phyloP scores from a whole-genome alignment of 2,113 vertebrate genomes.

The Halichoeres trimaculatus region DNA sequence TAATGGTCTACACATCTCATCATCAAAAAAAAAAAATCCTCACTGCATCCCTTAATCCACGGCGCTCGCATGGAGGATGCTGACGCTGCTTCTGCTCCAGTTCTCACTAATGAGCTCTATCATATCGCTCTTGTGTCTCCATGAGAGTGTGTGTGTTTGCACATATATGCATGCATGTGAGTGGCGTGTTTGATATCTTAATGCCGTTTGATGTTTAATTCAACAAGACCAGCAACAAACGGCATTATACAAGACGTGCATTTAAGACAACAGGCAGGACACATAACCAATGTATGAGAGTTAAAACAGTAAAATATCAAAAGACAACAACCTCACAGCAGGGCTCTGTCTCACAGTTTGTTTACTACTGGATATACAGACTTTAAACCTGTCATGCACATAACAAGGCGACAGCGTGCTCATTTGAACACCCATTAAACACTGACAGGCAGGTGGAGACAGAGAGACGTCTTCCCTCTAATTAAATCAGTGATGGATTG shows the following conservation, averaged over 20 bases:
- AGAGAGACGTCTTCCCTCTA: conserved; percentile 31
- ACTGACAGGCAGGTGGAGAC: conserved; percentile 42
- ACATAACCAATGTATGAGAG: conserved; percentile 7
- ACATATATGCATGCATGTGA: conserved; percentile 32
- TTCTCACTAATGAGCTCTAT: conserved; percentile 58
- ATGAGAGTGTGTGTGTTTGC: conserved; percentile 7
- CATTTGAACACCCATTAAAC: conserved; percentile 35
- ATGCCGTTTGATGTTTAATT: conserved; percentile 65
- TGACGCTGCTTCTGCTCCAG: conserved; percentile 16
- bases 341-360: not conserved
- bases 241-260: conserved; percentile 16
- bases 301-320: not conserved
- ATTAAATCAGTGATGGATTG: conserved; percentile 58
- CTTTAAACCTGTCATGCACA: conserved; percentile 19
- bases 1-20: conserved; percentile 46
- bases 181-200: conserved; percentile 48
- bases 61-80: conserved; percentile 12
- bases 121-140: conserved; percentile 2
- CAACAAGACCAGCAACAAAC: conserved; percentile 37
- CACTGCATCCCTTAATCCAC: conserved; percentile 30
- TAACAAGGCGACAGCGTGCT: conserved; percentile 32
- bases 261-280: conserved; percentile 24
- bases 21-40: conserved; percentile 46
- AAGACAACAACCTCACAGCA: not conserved
- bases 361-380: conserved; percentile 11